A percentile compares a stretch with the other conserved stretches of the same genome.
phyloP scores from a whole-genome alignment of 2,797 vertebrate species.

The Schizothorax lantsangensis region DNA sequence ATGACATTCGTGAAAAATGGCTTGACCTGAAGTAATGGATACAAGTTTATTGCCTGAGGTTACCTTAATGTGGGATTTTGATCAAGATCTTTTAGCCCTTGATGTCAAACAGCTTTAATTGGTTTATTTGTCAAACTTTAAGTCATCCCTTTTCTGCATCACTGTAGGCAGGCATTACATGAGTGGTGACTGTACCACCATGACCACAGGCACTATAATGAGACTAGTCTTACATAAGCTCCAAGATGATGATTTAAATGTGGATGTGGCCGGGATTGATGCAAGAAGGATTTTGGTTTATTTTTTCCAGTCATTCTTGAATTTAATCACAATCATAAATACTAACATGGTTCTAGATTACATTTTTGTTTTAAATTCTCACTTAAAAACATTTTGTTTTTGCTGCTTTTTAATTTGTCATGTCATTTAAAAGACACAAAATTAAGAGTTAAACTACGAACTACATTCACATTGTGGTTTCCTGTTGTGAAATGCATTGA shows the following conservation, averaged over 20 bases:
- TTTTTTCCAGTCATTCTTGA: neutral
- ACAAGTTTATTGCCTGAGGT: neutral
- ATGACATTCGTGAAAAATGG: neutral
- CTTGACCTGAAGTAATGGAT: neutral
- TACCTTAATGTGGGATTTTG: neutral
- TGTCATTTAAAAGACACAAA: neutral
- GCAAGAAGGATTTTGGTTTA: neutral
- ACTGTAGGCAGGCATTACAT: neutral
- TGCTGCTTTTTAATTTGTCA: neutral
- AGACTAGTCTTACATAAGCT: conserved; percentile 13
- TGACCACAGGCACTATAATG: conserved; percentile 23
- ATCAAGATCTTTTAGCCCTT: conserved; percentile 10
- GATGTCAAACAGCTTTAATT: conserved; percentile 11
- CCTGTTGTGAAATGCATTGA: conserved; percentile 26
- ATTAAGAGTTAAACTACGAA: neutral
- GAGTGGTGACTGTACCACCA: conserved; percentile 15
- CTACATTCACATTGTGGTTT: conserved; percentile 29
- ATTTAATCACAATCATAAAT: neutral
- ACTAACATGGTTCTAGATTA: neutral
- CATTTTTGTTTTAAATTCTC: neutral
- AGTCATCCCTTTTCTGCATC: neutral
- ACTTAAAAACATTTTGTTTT: neutral
- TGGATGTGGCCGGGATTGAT: neutral
- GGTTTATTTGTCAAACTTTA: neutral
- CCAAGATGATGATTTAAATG: conserved; percentile 11